Evolutionary conservation across 2,113 vertebrate species (phyloP).

Genomic region (Actenoides hombroni): DNA sequence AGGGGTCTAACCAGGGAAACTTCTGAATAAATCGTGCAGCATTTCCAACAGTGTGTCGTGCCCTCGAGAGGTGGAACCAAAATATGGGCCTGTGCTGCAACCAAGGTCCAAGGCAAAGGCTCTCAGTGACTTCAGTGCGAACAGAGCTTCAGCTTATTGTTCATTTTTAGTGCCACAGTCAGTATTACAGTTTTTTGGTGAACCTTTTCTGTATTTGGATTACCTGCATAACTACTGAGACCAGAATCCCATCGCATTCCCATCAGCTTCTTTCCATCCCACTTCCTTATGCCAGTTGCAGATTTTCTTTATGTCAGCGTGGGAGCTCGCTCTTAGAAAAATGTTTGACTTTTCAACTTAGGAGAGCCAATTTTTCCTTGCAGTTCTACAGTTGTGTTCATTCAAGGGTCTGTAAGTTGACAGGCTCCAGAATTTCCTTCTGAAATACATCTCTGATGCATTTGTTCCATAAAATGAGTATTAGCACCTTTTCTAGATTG

Average conservation of each 20-base stretch:
- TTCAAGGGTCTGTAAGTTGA: neutral
- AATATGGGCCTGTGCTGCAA: fast-evolving
- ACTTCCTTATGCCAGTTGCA: neutral
- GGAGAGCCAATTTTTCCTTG: neutral
- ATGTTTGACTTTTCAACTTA: neutral
- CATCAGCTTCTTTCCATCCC: neutral
- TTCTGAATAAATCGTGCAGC: neutral
- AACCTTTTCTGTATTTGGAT: neutral
- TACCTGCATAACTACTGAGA: neutral
- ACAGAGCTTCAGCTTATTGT: neutral
- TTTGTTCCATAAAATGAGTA: neutral
- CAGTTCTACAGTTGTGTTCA: neutral
- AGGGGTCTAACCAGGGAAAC: neutral
- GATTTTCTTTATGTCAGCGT: neutral
- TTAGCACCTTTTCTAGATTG: neutral
- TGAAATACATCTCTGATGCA: neutral
- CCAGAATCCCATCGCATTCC: neutral
- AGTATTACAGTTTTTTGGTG: neutral
- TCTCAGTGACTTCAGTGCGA: neutral
- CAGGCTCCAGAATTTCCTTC: neutral
- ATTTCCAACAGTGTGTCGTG: neutral
- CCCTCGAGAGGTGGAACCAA: neutral
- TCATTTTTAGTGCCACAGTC: neutral
- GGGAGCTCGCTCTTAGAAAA: neutral
- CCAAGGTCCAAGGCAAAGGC: neutral